A percentile compares a stretch with the other conserved stretches of the same genome.
Conservation (phyloP, 2,888 invertebrate genomes). For the Tiphia femorata region DNA sequence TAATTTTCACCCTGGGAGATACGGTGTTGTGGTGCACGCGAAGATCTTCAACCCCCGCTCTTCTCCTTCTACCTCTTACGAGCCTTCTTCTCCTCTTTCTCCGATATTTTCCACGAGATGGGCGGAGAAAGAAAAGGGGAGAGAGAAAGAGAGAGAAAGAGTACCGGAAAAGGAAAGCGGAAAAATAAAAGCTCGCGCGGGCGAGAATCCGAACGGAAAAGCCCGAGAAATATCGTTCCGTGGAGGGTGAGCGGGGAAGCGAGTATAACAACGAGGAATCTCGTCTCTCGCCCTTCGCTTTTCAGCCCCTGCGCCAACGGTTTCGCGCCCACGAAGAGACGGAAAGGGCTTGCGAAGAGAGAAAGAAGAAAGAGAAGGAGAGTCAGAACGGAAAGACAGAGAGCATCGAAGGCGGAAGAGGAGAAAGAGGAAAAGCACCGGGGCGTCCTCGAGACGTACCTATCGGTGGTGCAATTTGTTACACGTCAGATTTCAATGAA, state of each 20-base stretch:
- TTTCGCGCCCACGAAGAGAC: background rate
- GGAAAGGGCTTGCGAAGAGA: background rate
- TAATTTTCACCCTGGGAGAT: too few relatives aligned
- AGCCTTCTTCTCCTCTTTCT: too few relatives aligned
- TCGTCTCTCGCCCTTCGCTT: background rate
- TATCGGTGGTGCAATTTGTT: slow-evolving; percentile 47
- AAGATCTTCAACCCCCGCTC: too few relatives aligned
- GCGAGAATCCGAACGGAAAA: background rate
- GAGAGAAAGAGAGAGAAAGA: background rate
- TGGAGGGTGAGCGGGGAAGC: background rate
- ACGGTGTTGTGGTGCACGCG: too few relatives aligned
- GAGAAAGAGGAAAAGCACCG: background rate
- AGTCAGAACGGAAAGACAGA: background rate
- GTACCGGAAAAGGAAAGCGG: background rate
- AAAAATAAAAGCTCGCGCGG: background rate
- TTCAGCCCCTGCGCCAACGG: too few relatives aligned
- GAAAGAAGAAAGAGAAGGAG: background rate
- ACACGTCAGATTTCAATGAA: slow-evolving; percentile 54
- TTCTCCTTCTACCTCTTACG: too few relatives aligned
- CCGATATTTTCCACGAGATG: too few relatives aligned
- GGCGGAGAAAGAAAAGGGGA: slow-evolving; percentile 1
- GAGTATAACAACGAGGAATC: background rate
- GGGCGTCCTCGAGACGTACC: slow-evolving; percentile 14
- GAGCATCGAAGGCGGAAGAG: slow-evolving; percentile 11
- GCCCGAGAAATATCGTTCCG: background rate